A percentile compares a stretch with the other conserved stretches of the same genome.
phyloP scores from a whole-genome alignment of 2,113 vertebrate species.

The Baryphthengus martii region DNA sequence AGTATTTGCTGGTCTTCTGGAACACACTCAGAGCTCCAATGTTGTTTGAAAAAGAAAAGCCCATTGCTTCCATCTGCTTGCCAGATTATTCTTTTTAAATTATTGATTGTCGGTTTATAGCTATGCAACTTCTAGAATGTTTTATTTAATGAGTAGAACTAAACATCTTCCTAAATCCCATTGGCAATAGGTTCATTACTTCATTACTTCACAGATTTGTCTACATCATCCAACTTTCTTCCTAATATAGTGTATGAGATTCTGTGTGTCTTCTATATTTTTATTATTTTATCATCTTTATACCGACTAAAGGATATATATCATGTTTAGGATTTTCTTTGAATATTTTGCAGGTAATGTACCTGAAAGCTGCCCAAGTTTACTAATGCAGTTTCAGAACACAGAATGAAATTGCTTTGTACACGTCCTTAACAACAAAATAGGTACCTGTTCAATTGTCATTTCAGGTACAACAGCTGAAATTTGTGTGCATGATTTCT shows the following conservation, averaged over 20 bases:
- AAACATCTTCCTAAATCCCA: slow-evolving; percentile 26
- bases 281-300: slow-evolving; percentile 64
- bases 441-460: slow-evolving; percentile 43
- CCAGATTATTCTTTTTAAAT: slow-evolving; percentile 15
- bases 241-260: slow-evolving; percentile 41
- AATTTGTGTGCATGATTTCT: slow-evolving; percentile 64
- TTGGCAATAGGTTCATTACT: slow-evolving; percentile 34
- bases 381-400: slow-evolving; percentile 50
- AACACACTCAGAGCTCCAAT: not conserved
- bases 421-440: slow-evolving; percentile 13
- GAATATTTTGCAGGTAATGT: slow-evolving; percentile 51
- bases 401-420: slow-evolving; percentile 42
- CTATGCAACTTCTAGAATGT: slow-evolving; percentile 49
- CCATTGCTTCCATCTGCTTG: slow-evolving; percentile 20
- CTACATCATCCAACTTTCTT: slow-evolving; percentile 39
- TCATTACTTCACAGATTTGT: slow-evolving; percentile 10
- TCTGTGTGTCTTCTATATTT: slow-evolving; percentile 61
- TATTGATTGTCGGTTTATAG: slow-evolving; percentile 44
- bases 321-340: slow-evolving; percentile 53
- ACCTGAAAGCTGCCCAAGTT: slow-evolving; percentile 46
- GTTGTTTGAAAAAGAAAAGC: not conserved
- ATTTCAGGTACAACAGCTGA: slow-evolving; percentile 51
- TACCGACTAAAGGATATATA: slow-evolving; percentile 62
- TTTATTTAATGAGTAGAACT: slow-evolving; percentile 45
- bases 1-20: slow-evolving; percentile 4